These are phyloP conservation scores for Abrostola triplasia DNA, from an alignment of 2,888 invertebrate species.

Conservation along the genomic window DNA sequence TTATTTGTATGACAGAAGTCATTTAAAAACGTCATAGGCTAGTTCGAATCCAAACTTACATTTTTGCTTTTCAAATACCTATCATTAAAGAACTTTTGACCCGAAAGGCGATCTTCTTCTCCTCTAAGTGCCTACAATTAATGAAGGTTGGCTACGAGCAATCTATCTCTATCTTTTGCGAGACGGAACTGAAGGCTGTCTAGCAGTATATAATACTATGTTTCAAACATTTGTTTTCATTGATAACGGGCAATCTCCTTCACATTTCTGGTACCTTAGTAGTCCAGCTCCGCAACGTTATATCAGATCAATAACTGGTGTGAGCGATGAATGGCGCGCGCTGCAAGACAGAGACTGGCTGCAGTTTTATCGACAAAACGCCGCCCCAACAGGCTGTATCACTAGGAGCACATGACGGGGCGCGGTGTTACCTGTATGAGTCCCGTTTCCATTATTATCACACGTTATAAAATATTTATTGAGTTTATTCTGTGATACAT, in stretches of 20 bases:
- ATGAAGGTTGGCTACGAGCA: too few relatives aligned
- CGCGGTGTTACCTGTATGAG: not conserved
- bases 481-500: too few relatives aligned
- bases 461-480: not conserved
- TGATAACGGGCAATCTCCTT: not conserved
- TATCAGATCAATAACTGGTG: constrained; percentile 29
- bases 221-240: not conserved
- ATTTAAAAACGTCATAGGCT: too few relatives aligned
- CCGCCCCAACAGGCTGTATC: not conserved
- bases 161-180: too few relatives aligned
- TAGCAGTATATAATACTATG: not conserved
- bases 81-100: too few relatives aligned
- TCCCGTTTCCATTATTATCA: not conserved
- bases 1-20: too few relatives aligned
- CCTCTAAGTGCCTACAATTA: too few relatives aligned
- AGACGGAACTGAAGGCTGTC: too few relatives aligned
- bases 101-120: too few relatives aligned
- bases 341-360: constrained; percentile 6
- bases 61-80: too few relatives aligned
- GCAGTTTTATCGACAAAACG: constrained; percentile 31
- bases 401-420: constrained; percentile 16
- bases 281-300: not conserved
- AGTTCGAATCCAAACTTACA: too few relatives aligned
- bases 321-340: constrained; percentile 12
- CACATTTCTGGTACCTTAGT: constrained; percentile 22